Conservation (phyloP, 64 coral and sea anemone genomes). For the Orbicella faveolata region DNA sequence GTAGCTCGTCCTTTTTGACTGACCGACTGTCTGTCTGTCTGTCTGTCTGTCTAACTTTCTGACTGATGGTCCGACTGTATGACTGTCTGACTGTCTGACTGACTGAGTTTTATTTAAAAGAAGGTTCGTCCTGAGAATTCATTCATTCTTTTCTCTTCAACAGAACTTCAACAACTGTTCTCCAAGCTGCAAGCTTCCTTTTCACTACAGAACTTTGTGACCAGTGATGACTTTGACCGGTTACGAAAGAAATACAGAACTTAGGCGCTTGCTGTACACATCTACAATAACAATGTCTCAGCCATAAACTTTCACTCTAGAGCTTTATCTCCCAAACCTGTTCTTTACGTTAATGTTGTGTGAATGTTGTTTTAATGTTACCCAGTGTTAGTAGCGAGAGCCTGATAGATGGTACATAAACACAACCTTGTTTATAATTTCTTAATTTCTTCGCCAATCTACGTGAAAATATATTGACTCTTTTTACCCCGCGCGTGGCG, state of each 20-base stretch:
- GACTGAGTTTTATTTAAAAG: not conserved
- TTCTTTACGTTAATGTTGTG: too few species aligned
- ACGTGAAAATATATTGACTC: too few species aligned
- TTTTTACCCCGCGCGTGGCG: too few species aligned
- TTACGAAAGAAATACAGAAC: slow-evolving; percentile 59
- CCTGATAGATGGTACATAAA: too few species aligned
- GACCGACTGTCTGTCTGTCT: not conserved
- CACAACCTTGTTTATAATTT: too few species aligned
- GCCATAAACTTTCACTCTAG: too few species aligned
- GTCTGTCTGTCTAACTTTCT: not conserved
- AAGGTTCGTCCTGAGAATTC: not conserved
- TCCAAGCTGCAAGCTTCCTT: slow-evolving; percentile 46
- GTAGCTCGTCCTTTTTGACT: not conserved
- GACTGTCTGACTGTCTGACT: not conserved
- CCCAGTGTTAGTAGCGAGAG: too few species aligned
- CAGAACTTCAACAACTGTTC: slow-evolving; percentile 74
- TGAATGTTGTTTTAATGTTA: too few species aligned
- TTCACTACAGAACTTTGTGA: slow-evolving; percentile 21
- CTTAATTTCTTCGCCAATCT: too few species aligned
- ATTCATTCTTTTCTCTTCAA: not conserved
- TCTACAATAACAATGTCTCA: not conserved
- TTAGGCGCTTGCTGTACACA: not conserved
- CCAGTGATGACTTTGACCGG: slow-evolving; percentile 57
- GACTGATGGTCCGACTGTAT: not conserved
- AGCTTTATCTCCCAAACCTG: too few species aligned